Evolutionary conservation across 2,888 invertebrate genomes (phyloP).

Genomic region (Metallyticus violacea): DNA sequence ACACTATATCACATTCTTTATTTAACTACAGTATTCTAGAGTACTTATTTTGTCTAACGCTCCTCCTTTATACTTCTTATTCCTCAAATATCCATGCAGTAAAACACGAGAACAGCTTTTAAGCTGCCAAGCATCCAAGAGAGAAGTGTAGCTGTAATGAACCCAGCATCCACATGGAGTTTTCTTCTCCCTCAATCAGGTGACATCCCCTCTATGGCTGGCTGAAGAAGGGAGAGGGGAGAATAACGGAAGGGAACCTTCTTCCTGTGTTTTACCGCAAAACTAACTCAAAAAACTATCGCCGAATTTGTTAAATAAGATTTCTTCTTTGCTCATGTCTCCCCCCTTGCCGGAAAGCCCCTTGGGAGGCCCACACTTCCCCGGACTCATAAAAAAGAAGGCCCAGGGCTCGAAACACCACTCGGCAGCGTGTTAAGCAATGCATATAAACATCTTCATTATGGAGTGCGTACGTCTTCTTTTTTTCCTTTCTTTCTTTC

Average conservation of each 20-base stretch:
- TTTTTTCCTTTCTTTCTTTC: background rate
- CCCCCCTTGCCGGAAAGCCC: background rate
- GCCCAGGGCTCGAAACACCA: background rate
- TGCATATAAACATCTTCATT: slow-evolving; percentile 30
- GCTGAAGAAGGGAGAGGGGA: background rate
- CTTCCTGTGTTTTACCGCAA: background rate
- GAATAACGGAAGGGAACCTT: background rate
- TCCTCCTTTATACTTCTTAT: too few relatives aligned
- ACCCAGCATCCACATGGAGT: too few relatives aligned
- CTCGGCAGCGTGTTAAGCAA: slow-evolving; percentile 19
- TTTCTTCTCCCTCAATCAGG: background rate
- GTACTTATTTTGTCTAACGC: too few relatives aligned
- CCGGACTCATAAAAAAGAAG: slow-evolving; percentile 7
- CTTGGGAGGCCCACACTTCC: background rate
- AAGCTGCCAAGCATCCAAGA: too few relatives aligned
- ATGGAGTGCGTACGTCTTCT: slow-evolving; percentile 8
- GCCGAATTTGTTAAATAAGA: slow-evolving; percentile 15
- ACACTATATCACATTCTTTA: too few relatives aligned
- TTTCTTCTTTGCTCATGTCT: background rate
- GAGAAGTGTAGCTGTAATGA: background rate
- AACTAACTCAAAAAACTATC: slow-evolving; percentile 5
- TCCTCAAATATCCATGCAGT: background rate
- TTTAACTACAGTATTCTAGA: too few relatives aligned
- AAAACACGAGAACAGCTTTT: background rate
- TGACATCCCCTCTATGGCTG: background rate